Conservation (phyloP, 92 coral and sea anemone species). For the Desmophyllum pertusum region DNA sequence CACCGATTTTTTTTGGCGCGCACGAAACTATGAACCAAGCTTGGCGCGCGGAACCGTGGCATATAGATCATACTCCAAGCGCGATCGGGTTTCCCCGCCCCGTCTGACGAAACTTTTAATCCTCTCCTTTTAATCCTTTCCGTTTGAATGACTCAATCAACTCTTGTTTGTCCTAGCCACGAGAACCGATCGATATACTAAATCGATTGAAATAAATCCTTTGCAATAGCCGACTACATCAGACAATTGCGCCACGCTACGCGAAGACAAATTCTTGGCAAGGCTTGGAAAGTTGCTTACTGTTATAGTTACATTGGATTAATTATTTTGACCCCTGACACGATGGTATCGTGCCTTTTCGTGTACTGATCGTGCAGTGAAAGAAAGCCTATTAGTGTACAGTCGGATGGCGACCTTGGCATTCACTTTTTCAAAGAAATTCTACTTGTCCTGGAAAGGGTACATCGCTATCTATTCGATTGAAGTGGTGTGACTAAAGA, state of each 20-base stretch:
- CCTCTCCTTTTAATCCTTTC: neutral
- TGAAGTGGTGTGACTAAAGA: neutral
- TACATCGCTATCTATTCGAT: neutral
- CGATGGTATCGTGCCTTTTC: neutral
- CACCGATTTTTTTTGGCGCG: neutral
- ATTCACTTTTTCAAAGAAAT: neutral
- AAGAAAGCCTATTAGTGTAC: neutral
- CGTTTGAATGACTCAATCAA: neutral
- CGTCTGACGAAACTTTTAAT: neutral
- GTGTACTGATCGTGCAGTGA: neutral
- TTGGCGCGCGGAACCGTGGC: neutral
- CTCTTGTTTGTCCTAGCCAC: constrained; percentile 3
- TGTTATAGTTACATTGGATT: neutral
- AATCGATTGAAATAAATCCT: neutral
- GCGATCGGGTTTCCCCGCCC: constrained; percentile 2
- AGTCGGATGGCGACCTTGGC: neutral
- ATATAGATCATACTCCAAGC: neutral
- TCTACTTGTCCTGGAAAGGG: neutral
- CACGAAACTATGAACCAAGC: neutral
- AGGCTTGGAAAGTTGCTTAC: neutral
- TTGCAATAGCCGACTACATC: neutral
- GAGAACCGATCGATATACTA: neutral
- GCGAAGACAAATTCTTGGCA: neutral
- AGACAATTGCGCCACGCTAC: neutral
- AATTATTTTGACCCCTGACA: constrained; percentile 36